Evolutionary conservation across 1,140 invertebrate species (phyloP).

Genomic region (Scaptomyza pallida): DNA sequence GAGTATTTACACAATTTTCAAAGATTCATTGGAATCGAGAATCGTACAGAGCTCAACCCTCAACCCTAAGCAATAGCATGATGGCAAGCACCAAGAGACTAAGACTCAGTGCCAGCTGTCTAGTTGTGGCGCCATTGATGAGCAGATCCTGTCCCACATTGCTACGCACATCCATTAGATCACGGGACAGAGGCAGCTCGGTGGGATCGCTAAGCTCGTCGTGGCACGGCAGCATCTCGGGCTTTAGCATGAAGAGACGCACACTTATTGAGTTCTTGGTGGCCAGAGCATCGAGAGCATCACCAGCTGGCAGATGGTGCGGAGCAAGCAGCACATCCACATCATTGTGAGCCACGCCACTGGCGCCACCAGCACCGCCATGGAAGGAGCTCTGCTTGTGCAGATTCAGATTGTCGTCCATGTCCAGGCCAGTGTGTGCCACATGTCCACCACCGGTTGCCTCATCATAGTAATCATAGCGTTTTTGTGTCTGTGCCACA

Average conservation of each 20-base stretch:
- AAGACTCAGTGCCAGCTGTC: slow-evolving; percentile 7
- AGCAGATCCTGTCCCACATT: slow-evolving; percentile 68
- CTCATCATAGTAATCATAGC: slow-evolving; percentile 76
- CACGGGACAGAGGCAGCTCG: slow-evolving; percentile 86
- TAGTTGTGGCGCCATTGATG: slow-evolving; percentile 20
- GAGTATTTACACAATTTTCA: slow-evolving; percentile 36
- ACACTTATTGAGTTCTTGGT: slow-evolving; percentile 72
- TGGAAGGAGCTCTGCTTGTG: slow-evolving; percentile 74
- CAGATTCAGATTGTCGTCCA: slow-evolving; percentile 75
- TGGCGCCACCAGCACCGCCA: slow-evolving; percentile 19
- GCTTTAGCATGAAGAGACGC: slow-evolving; percentile 87
- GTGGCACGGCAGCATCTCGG: slow-evolving; percentile 88
- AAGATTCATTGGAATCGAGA: slow-evolving; percentile 17
- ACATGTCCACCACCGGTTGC: slow-evolving; percentile 42
- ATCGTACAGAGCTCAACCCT: slow-evolving; percentile 50
- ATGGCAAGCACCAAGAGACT: background rate
- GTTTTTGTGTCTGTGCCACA: slow-evolving; percentile 66
- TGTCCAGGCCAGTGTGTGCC: slow-evolving; percentile 36
- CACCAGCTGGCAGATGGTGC: slow-evolving; percentile 37
- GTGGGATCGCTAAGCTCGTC: slow-evolving; percentile 86
- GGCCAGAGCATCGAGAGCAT: slow-evolving; percentile 59
- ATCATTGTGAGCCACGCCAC: slow-evolving; percentile 61
- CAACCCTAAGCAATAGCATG: slow-evolving; percentile 21
- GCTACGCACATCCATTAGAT: slow-evolving; percentile 81
- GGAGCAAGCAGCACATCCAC: slow-evolving; percentile 57